Conservation (phyloP, 2,888 invertebrate genomes). For the Limnephilus marmoratus region DNA sequence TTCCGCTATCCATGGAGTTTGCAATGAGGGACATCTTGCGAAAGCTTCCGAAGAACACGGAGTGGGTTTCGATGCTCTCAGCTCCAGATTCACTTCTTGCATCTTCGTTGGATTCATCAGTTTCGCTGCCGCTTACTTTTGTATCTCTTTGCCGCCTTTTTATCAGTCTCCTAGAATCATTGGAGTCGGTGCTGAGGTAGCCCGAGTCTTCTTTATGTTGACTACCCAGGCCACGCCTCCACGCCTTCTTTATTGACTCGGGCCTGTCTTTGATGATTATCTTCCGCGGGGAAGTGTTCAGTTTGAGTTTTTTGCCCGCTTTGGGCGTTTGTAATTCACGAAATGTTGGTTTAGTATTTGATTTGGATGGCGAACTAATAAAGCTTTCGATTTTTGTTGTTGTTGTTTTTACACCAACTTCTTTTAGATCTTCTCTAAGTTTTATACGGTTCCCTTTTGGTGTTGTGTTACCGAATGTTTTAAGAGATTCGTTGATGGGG, state of each 20-base stretch:
- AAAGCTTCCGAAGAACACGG: constrained; percentile 89
- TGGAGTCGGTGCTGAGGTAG: constrained; percentile 90
- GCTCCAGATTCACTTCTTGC: constrained; percentile 92
- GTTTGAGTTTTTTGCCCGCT: constrained; percentile 59
- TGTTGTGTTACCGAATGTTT: constrained; percentile 12
- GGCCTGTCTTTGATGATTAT: constrained; percentile 65
- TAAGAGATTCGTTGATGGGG: constrained; percentile 60
- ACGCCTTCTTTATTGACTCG: constrained; percentile 68
- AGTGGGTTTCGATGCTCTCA: constrained; percentile 91
- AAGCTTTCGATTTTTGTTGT: constrained; percentile 68
- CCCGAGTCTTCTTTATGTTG: constrained; percentile 84
- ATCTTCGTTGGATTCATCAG: constrained; percentile 88
- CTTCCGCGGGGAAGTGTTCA: constrained; percentile 58
- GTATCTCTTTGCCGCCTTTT: constrained; percentile 76
- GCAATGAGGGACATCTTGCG: constrained; percentile 72
- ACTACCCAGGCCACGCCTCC: constrained; percentile 68
- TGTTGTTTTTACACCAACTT: constrained; percentile 62
- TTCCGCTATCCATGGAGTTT: constrained; percentile 72
- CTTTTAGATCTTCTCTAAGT: constrained; percentile 9
- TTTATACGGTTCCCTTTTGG: neutral
- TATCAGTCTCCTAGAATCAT: constrained; percentile 77
- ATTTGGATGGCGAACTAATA: constrained; percentile 52
- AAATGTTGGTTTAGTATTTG: constrained; percentile 59
- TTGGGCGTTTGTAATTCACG: constrained; percentile 64
- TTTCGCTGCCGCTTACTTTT: constrained; percentile 81